phyloP scores from a whole-genome alignment of 1,140 invertebrate species.

The Temnothorax nylanderi region DNA sequence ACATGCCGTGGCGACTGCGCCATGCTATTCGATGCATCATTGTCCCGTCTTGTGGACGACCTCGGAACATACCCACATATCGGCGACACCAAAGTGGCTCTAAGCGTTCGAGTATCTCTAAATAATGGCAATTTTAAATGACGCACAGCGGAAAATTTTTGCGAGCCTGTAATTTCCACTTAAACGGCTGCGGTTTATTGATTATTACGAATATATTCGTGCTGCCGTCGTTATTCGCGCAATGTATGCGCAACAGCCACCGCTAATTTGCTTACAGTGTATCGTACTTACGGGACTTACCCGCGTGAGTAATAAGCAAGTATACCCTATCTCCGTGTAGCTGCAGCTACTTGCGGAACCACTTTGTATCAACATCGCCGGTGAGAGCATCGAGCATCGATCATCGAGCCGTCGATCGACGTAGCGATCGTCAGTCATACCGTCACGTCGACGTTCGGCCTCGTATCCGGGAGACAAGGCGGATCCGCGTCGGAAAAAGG shows the following conservation, averaged over 20 bases:
- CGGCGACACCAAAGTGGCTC: neutral
- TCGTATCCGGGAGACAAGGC: neutral
- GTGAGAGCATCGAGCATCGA: neutral
- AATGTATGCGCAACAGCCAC: slow-evolving; percentile 13
- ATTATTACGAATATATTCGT: neutral
- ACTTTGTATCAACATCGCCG: slow-evolving; percentile 11
- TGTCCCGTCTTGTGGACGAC: slow-evolving; percentile 8
- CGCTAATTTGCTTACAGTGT: slow-evolving; percentile 6
- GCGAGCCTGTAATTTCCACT: neutral
- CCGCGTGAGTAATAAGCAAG: slow-evolving; percentile 2
- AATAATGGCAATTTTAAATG: neutral
- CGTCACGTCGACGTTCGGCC: slow-evolving; percentile 1
- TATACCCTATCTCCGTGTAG: neutral
- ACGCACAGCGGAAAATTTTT: neutral
- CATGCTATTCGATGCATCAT: slow-evolving; percentile 14
- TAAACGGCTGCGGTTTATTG: neutral
- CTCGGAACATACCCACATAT: slow-evolving; percentile 51
- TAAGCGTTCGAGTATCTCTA: neutral
- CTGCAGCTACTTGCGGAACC: slow-evolving; percentile 1
- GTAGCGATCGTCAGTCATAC: slow-evolving; percentile 18
- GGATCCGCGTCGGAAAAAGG: neutral
- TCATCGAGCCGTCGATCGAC: slow-evolving; percentile 6
- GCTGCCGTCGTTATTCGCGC: neutral
- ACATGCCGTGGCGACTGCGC: slow-evolving; percentile 22
- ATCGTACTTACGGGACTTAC: neutral